Evolutionary conservation across 2,113 vertebrate genomes (phyloP), one percentile per base, ranked within the genome.

Genomic region (Panthera leo): DNA sequence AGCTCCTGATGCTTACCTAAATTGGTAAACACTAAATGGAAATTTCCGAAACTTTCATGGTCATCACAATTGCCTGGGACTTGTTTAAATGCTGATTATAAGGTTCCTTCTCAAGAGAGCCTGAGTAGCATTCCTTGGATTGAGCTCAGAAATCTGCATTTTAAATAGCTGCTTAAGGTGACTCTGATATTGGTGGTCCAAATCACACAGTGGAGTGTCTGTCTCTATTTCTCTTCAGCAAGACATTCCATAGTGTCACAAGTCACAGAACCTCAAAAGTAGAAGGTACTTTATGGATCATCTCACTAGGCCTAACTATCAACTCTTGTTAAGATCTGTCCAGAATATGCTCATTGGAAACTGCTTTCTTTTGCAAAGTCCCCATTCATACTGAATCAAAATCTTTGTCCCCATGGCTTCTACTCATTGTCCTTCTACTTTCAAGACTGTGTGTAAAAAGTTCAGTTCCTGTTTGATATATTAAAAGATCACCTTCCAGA

Each of bases 1-100:
- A 2, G 39, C 21, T 88, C 29, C 71, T 19, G 19, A 31, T n/a
- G 31, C 16, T 88, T 79, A 65, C 34, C 73, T 65, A 85, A 85
- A 34, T 51, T 96, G 78, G 78, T 23, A 89, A 86, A 48, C 7
- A 45, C 27, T 85, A 63, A 94, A 58, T 8, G 42, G 85, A 58
- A 96, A 94, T 25, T 85, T 91, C 53, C 67, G 45, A 95, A 76
- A 75, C 34, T 55, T 89, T 88, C 65, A n/a, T 36, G 18, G 45
- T 6, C 4, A 39, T 83, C 90, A 79, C 42, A 79, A 58, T 58
- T 93, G 53, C 27, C 53, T 79, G 58, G 45, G 36, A 67, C 11
- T 51, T 94, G 19, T 61, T 91, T 58, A 79, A 93, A 91, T 91
- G 67, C 13, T 68, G 68, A 75, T 91, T 73, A 27, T 29, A 63